A percentile compares a stretch with the other conserved stretches of the same genome.
These are phyloP conservation scores for Neodontobutis hainanensis DNA, from an alignment of 2,113 vertebrate genomes.

Conservation along the genomic window DNA sequence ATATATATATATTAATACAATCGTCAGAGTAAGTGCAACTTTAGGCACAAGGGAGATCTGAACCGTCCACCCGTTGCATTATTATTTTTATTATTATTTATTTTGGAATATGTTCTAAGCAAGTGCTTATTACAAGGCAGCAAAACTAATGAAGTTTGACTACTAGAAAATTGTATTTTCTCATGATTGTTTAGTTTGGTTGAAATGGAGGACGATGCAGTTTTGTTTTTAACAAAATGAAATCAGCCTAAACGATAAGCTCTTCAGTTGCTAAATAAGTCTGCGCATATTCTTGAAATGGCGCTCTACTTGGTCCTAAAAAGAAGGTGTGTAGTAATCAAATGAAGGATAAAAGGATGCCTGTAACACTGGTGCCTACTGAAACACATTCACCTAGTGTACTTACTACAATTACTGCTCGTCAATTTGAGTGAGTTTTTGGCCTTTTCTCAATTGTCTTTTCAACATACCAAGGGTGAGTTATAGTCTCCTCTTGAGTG, in stretches of 20 bases:
- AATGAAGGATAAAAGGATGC: slow-evolving; percentile 31
- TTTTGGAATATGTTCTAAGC: slow-evolving; percentile 62
- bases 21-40: slow-evolving; percentile 56
- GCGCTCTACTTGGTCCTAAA: slow-evolving; percentile 38
- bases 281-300: slow-evolving; percentile 34
- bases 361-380: slow-evolving; percentile 68
- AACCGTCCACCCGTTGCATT: slow-evolving; percentile 71
- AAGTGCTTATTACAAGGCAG: slow-evolving; percentile 64
- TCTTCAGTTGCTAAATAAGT: slow-evolving; percentile 26
- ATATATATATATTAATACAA: slow-evolving; percentile 60
- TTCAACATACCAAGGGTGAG: slow-evolving; percentile 49
- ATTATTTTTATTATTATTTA: slow-evolving; percentile 67
- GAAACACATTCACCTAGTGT: slow-evolving; percentile 47
- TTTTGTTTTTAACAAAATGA: slow-evolving; percentile 41
- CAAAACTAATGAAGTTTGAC: slow-evolving; percentile 70
- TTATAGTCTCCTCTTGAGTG: slow-evolving; percentile 33
- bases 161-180: slow-evolving; percentile 64
- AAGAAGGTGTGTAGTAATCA: slow-evolving; percentile 29
- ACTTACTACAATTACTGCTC: slow-evolving; percentile 47
- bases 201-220: slow-evolving; percentile 44
- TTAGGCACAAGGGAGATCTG: slow-evolving; percentile 67
- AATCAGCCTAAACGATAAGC: slow-evolving; percentile 24
- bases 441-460: slow-evolving; percentile 19
- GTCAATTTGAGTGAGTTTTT: slow-evolving; percentile 25
- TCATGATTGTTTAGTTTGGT: slow-evolving; percentile 33